Conservation (phyloP, 2,888 invertebrate genomes). For the Pogonocherus hispidulus region DNA sequence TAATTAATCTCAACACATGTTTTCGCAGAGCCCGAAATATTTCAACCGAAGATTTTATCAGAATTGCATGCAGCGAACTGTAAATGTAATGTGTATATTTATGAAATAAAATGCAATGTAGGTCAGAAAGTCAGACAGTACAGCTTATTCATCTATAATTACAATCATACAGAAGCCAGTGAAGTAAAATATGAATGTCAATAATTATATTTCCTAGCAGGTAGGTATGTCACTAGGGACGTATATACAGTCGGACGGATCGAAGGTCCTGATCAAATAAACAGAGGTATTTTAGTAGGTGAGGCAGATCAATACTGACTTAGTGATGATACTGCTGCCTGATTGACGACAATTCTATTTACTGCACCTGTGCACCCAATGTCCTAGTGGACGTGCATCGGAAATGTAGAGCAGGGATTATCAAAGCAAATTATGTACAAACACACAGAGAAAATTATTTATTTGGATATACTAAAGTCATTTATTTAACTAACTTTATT, state of each 20-base stretch:
- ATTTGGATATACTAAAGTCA: no score
- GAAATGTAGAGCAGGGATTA: not conserved
- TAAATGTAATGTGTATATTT: conserved; percentile 6
- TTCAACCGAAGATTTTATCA: conserved; percentile 16
- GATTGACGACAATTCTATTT: conserved; percentile 49
- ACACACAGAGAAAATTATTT: not conserved
- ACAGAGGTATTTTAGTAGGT: conserved; percentile 19
- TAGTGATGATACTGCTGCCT: conserved; percentile 30
- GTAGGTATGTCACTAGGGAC: conserved; percentile 8
- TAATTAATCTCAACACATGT: conserved; percentile 2
- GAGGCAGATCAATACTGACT: conserved; percentile 43
- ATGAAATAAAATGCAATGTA: conserved; percentile 19
- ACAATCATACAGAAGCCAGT: not conserved
- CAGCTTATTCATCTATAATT: conserved; percentile 23
- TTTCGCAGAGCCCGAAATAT: not conserved
- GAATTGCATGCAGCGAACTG: conserved; percentile 4
- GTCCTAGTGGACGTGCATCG: conserved; percentile 11
- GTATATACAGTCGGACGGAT: not conserved
- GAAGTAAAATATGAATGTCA: conserved; percentile 21
- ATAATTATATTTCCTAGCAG: conserved; percentile 11
- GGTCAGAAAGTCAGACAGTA: conserved; percentile 21
- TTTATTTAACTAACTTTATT: no score
- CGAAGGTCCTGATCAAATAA: conserved; percentile 18
- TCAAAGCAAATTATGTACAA: not conserved
- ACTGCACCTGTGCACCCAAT: conserved; percentile 45